Base-by-base conservation (phyloP, 2,888 invertebrate genomes). In the Cerastoderma edule region DNA sequence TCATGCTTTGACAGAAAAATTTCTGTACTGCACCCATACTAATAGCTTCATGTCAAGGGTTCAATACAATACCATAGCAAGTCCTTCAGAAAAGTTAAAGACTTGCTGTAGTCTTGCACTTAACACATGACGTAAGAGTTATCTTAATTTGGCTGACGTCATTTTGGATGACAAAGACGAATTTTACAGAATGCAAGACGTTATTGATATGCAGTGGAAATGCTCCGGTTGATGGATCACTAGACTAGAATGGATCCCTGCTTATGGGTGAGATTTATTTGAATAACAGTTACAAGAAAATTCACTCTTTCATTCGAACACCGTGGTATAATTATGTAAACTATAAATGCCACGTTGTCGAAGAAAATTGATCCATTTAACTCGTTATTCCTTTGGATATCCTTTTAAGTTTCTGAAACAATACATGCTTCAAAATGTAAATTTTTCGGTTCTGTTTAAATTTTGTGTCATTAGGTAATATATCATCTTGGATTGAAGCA, bases 281-380 rank as follows among this genome's bases (percentile, higher is more conserved):
- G 50, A 68, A 68, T 48, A 57, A 60, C 48, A 57, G 46, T 60
- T 64, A 75, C 57, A 75, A 48, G 69, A 57, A 79, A 69, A 75
- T 63, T 63, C 13, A 32, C 64, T 66, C 63, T 69, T 75, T 72
- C 66, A 72, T 75, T 72, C 68, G 72, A 44, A 39, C 68, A 33
- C 28, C 56, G 64, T 54, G 63, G 60, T 79, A 54, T 79, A 79
- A 79, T 79, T 79, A 79, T 64, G 72, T 69, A 72, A 68, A 72
- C 69, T 54, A 48, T 79, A 79, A 79, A 75, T 72, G 72, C 75
- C 48, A 53, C 50, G 63, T 67, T 63, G 65, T 75, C 75, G 60
- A 67, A 69, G 75, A 66, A 79, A 78, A 79, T 75, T 72, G 72
- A 79, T 75, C 72, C 75, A 79, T 75, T 78, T 72, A 63, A 39